Conservation (phyloP, 1,140 invertebrate species). For the Zaprionus gabonicus region DNA sequence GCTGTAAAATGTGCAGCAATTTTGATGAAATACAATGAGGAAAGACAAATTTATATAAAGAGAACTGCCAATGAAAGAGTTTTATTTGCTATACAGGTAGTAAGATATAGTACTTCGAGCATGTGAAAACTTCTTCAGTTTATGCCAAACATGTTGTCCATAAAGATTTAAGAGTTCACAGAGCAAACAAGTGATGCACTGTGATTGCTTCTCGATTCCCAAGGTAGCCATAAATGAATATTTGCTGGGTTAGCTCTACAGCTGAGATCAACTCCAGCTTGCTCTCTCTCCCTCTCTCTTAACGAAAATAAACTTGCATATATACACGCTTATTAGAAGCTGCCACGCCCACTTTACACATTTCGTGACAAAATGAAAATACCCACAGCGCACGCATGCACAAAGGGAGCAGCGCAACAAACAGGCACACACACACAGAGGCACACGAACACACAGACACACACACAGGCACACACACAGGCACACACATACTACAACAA, state of each 20-base stretch:
- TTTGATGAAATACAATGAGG: background rate
- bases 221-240: background rate
- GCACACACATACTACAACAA: background rate
- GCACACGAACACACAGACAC: background rate
- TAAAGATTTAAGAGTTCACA: background rate
- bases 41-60: background rate
- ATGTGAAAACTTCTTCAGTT: background rate
- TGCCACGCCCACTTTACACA: slow-evolving; percentile 10
- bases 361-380: slow-evolving; percentile 11
- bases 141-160: too few relatives aligned
- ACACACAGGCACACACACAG: background rate
- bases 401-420: background rate
- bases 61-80: background rate
- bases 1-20: background rate
- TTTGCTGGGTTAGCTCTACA: background rate
- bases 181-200: background rate
- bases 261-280: background rate
- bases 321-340: slow-evolving; percentile 9
- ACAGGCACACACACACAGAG: background rate
- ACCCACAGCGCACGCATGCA: background rate
- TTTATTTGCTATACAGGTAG: too few relatives aligned
- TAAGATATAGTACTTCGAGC: background rate
- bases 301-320: slow-evolving; percentile 3
- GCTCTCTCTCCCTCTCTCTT: background rate
- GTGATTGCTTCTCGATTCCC: background rate